phyloP scores from a whole-genome alignment of 2,888 invertebrate species.

The Agapostemon virescens region DNA sequence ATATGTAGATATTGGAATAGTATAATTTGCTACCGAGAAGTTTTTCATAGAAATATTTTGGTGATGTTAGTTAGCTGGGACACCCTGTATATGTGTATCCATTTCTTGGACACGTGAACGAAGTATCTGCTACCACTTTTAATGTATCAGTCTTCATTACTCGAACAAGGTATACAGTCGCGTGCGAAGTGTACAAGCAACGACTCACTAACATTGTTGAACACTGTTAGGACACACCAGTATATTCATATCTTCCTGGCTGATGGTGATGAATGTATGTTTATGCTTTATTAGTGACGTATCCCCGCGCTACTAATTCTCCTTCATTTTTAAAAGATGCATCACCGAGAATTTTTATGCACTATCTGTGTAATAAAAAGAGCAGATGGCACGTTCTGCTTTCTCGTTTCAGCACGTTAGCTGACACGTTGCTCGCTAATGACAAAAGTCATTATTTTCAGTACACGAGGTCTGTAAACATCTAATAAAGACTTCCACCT shows the following conservation, averaged over 20 bases:
- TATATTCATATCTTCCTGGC: background rate
- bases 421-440: background rate
- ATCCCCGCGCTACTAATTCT: background rate
- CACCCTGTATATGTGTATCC: background rate
- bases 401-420: background rate
- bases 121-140: too few species aligned
- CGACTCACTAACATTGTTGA: background rate
- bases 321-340: background rate
- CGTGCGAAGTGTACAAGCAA: background rate
- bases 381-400: background rate
- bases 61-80: background rate
- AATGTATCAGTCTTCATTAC: background rate
- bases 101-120: too few species aligned
- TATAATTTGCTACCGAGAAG: too few species aligned
- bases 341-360: constrained; percentile 1
- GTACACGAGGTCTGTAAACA: too few species aligned
- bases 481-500: too few species aligned
- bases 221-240: background rate
- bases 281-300: background rate
- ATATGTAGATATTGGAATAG: too few species aligned
- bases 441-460: background rate
- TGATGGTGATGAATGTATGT: constrained; percentile 2
- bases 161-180: background rate
- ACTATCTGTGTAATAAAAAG: constrained; percentile 5
- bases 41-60: too few species aligned